These are phyloP conservation scores for Pristionchus maxplancki DNA, from an alignment of 2,888 invertebrate species.

Conservation along the genomic window DNA sequence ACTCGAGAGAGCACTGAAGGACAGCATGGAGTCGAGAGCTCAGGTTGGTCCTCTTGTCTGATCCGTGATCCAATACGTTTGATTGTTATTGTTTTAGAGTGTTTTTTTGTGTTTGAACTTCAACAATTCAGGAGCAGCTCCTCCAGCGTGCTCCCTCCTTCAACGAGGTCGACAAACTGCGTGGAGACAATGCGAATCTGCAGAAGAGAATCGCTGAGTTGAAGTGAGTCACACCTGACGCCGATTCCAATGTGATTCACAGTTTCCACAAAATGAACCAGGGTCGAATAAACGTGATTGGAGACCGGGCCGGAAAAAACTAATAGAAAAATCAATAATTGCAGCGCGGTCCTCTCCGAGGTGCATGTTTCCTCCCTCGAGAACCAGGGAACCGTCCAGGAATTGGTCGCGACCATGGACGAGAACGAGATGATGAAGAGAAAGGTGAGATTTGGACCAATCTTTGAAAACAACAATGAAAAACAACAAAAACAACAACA, in stretches of 20 bases:
- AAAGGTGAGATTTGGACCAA: background rate
- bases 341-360: slow-evolving; percentile 2
- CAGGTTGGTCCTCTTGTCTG: background rate
- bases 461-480: background rate
- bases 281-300: no score
- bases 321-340: background rate
- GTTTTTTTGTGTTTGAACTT: no score
- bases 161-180: background rate
- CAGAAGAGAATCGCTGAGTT: background rate
- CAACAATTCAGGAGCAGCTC: background rate
- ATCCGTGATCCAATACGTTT: background rate
- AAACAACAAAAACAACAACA: background rate
- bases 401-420: background rate
- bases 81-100: no score
- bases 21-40: background rate
- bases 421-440: background rate
- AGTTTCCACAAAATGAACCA: no score
- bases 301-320: no score
- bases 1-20: background rate
- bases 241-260: no score
- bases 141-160: background rate
- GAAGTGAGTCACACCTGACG: background rate
- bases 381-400: background rate
- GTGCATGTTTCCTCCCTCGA: background rate
- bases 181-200: background rate